Percentiles rank a stretch among this genome's conserved stretches.
Conservation (phyloP, 2,888 invertebrate genomes). For the Erebia palarica region DNA sequence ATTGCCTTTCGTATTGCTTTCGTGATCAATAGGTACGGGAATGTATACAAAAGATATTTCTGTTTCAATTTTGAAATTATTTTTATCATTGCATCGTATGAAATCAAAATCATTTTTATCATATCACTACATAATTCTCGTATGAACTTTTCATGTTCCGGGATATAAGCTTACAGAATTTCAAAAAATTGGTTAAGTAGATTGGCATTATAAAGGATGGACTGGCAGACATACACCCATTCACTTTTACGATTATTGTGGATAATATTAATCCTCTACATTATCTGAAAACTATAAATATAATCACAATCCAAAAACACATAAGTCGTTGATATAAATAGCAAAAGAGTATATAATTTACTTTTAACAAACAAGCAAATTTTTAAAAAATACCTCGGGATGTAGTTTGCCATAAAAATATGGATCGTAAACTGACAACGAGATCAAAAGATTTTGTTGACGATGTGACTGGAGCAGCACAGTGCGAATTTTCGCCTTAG, state of each 20-base stretch:
- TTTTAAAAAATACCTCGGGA: slow-evolving; percentile 12
- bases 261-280: no score
- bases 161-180: no score
- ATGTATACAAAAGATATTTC: no score
- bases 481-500: not conserved
- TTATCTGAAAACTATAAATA: not conserved
- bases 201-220: no score
- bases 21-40: not conserved
- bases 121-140: not conserved
- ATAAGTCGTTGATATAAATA: slow-evolving; percentile 3
- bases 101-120: not conserved
- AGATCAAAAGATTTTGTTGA: slow-evolving; percentile 19
- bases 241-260: no score
- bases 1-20: slow-evolving; percentile 74
- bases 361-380: slow-evolving; percentile 9
- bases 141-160: no score
- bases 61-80: no score
- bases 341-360: not conserved
- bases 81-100: not conserved
- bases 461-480: slow-evolving; percentile 10
- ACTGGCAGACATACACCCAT: no score
- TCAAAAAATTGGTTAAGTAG: no score
- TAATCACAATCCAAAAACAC: not conserved
- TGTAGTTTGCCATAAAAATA: slow-evolving; percentile 19
- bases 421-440: slow-evolving; percentile 18